Evolutionary conservation across 2,797 vertebrate species (phyloP).

Genomic region (Arctocebus calabarensis): DNA sequence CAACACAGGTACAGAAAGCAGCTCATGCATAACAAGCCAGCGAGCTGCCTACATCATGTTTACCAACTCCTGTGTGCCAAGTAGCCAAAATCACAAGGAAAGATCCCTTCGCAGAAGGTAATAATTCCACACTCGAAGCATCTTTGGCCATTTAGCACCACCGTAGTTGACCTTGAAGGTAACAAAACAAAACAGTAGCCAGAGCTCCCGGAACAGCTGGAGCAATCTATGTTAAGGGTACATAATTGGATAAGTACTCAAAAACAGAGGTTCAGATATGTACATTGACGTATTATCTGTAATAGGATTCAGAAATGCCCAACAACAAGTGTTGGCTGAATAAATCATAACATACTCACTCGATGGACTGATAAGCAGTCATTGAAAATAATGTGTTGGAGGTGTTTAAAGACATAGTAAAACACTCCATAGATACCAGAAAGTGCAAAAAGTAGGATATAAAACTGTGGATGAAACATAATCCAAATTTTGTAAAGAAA

Average conservation of each 20-base stretch:
- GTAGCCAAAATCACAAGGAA: neutral
- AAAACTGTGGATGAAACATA: neutral
- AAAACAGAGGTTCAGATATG: constrained; percentile 55
- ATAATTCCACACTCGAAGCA: neutral
- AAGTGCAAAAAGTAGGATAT: neutral
- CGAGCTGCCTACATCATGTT: neutral
- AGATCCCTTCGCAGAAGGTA: neutral
- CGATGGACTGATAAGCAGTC: neutral
- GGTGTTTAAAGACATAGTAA: constrained; percentile 7
- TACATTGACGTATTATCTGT: constrained; percentile 36
- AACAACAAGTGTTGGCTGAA: neutral
- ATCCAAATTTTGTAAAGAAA: constrained; percentile 14
- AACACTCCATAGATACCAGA: neutral
- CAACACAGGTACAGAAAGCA: neutral
- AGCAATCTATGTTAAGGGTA: neutral
- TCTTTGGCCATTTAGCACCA: neutral
- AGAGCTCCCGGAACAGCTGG: neutral
- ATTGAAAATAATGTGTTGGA: constrained; percentile 40
- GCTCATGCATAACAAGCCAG: neutral
- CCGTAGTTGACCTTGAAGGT: neutral
- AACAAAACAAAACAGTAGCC: neutral
- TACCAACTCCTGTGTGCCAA: neutral
- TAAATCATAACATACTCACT: constrained; percentile 22
- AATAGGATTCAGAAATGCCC: constrained; percentile 51
- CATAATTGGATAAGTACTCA: neutral